Evolutionary conservation across 2,113 vertebrate species (phyloP).

Genomic region (Shinisaurus crocodilurus): DNA sequence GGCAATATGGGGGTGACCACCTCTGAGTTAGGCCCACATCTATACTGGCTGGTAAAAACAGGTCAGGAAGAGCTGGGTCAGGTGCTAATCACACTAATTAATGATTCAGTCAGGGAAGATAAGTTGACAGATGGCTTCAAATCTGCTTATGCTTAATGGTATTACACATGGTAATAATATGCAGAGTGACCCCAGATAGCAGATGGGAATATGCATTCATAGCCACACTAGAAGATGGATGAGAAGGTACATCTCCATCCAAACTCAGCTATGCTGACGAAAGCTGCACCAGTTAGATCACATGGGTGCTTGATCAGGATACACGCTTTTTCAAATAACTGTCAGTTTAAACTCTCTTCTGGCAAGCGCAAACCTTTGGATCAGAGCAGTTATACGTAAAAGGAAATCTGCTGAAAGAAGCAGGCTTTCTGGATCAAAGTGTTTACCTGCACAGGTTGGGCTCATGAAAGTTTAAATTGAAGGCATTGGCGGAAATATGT

Average conservation of each 20-base stretch:
- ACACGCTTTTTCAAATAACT: neutral
- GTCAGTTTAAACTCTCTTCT: neutral
- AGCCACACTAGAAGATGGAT: neutral
- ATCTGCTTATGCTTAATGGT: neutral
- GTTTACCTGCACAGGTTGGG: neutral
- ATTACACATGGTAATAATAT: neutral
- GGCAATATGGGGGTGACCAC: neutral
- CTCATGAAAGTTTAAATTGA: neutral
- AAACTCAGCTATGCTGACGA: neutral
- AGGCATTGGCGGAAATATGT: neutral
- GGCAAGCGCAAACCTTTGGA: neutral
- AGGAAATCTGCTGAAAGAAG: neutral
- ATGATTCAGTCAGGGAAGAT: neutral
- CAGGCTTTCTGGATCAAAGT: neutral
- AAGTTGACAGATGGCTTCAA: neutral
- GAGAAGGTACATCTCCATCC: neutral
- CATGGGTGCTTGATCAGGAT: neutral
- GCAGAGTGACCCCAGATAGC: neutral
- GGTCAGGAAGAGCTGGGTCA: neutral
- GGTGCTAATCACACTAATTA: neutral
- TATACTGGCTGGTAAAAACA: neutral
- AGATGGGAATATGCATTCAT: neutral
- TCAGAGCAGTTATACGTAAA: neutral
- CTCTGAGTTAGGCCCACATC: neutral
- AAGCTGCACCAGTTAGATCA: neutral